Evolutionary conservation across 1,140 invertebrate species (phyloP), one percentile per base, ranked within the genome.

Genomic region (Drosophila suzukii): DNA sequence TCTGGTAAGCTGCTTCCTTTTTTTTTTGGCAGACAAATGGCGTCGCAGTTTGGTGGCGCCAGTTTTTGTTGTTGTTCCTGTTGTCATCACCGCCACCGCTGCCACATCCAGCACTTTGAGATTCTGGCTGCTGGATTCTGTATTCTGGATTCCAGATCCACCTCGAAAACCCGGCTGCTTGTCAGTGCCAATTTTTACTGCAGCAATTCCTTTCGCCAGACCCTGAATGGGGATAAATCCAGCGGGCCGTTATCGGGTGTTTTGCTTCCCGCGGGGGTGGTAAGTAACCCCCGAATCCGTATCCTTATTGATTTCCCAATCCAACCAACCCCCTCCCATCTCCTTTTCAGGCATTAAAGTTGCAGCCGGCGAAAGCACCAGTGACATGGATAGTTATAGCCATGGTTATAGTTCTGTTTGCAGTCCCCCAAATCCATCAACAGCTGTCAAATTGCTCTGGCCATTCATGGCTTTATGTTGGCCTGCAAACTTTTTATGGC

Each of bases 1-100:
- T 30, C 10, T 13, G 6, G 51, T 62, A 54, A 75, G 60, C 46
- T 57, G 54, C 74, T 59, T 67, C 30, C 71, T 50, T 77, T 85
- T 85, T 50, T 77, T 85, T 85, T 86, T n/a, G 60, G 63, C 77
- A 85, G 82, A 85, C 77, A 85, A 85, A 85, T 85, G 81, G 81
- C 81, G 81, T 81, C 81, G 78, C 81, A 85, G 67, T 53, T 86
- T 85, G 58, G 73, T 86, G 81, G 81, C 81, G 81, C 81, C 81
- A 85, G 13, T 43, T 53, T 49, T 44, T 51, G 39, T 54, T 53
- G 61, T 54, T 53, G 61, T 66, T 38, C 17, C 17, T 36, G 57
- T 43, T 38, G 57, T 38, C 41, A 43, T 15, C 61, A 54, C 32
- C 56, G 47, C 12, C 32, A 39, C 34, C 53, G 24, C 57, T 46